These are phyloP conservation scores for Araneus ventricosus DNA, from an alignment of 1,140 invertebrate species.

Conservation along the genomic window DNA sequence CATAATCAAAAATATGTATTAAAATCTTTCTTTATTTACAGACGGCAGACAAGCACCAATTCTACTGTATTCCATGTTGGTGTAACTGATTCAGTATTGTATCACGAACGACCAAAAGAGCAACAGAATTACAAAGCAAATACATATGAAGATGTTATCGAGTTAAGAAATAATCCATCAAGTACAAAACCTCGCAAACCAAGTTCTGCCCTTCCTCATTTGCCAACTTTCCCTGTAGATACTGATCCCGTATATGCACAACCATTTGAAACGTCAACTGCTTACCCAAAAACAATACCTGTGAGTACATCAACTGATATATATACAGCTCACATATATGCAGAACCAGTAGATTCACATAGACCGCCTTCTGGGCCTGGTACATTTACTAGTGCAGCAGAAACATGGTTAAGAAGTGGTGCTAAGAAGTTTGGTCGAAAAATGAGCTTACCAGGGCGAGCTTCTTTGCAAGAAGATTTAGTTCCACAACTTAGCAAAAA, in stretches of 20 bases:
- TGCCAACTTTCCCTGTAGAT: conserved; percentile 41
- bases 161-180: conserved; percentile 14
- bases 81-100: background rate
- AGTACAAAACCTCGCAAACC: conserved; percentile 3
- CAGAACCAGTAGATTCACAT: conserved; percentile 57
- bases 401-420: conserved; percentile 47
- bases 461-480: background rate
- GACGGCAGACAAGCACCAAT: conserved; percentile 43
- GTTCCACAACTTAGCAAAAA: background rate
- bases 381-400: conserved; percentile 1
- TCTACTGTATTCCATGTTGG: conserved; percentile 59
- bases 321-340: conserved; percentile 68
- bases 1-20: background rate
- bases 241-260: conserved; percentile 67
- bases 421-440: conserved; percentile 39
- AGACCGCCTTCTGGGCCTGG: background rate
- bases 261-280: conserved; percentile 53
- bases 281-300: background rate
- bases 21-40: background rate
- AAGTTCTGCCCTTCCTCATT: background rate
- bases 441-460: conserved; percentile 40
- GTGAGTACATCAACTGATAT: background rate
- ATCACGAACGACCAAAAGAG: background rate
- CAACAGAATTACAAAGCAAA: background rate
- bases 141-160: conserved; percentile 56